A percentile compares a stretch with the other conserved stretches of the same genome.
Evolutionary conservation across 2,888 invertebrate genomes (phyloP).

Genomic region (Ernsta delagoae): DNA sequence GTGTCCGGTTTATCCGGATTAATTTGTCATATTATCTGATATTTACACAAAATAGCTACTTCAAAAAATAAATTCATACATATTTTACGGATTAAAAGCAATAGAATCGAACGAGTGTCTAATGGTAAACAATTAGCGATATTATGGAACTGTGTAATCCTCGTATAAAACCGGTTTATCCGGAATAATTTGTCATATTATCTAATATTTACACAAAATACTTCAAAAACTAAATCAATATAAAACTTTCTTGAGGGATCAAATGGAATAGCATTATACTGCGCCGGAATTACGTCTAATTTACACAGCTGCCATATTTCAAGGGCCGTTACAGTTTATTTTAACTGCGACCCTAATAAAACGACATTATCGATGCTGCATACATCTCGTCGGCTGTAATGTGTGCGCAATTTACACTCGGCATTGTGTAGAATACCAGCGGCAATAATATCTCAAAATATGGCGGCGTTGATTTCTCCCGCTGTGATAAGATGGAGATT

Average conservation of each 20-base stretch:
- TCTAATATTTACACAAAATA: no score
- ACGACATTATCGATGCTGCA: conserved; percentile 1
- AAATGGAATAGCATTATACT: not conserved
- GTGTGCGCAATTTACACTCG: conserved; percentile 21
- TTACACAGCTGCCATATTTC: not conserved
- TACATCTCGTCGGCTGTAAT: conserved; percentile 7
- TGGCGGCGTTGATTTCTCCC: conserved; percentile 25
- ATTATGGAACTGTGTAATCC: no score
- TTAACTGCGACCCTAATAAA: conserved; percentile 9
- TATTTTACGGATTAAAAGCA: no score
- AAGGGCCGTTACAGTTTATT: conserved; percentile 1
- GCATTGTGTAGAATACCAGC: conserved; percentile 6
- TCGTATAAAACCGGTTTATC: no score
- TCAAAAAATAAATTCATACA: no score
- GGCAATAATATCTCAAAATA: conserved; percentile 25
- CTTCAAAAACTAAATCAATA: no score
- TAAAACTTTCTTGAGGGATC: no score
- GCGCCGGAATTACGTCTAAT: not conserved
- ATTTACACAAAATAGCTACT: no score
- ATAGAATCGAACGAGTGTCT: no score
- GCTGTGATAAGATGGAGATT: conserved; percentile 27
- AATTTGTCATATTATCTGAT: not conserved
- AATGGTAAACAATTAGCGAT: no score
- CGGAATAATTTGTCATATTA: no score
- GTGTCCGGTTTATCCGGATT: not conserved